These are phyloP conservation scores for Phaethornis superciliosus DNA, from an alignment of 2,113 vertebrate genomes.

Conservation along the genomic window DNA sequence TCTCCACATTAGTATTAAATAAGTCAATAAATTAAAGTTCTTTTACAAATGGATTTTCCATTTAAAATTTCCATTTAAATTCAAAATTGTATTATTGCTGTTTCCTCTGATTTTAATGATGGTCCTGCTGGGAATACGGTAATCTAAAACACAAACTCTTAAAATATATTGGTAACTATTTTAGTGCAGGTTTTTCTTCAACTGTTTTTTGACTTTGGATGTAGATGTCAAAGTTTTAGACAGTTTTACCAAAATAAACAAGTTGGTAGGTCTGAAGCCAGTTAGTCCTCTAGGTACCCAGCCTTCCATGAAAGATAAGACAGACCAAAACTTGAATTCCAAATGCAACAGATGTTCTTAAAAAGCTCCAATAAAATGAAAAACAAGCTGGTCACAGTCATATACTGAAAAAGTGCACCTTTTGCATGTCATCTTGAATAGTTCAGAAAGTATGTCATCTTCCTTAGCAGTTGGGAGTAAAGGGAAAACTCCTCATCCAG, in stretches of 20 bases:
- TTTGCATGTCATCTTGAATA: not conserved
- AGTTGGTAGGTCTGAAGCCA: not conserved
- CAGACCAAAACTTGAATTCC: not conserved
- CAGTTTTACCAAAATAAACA: not conserved
- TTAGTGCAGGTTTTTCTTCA: not conserved
- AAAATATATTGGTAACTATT: not conserved
- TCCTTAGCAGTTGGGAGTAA: not conserved
- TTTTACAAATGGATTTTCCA: not conserved
- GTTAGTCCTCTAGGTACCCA: not conserved
- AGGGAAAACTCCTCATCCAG: not conserved
- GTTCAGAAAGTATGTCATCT: not conserved
- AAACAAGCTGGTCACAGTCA: not conserved
- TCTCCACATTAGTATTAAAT: not conserved
- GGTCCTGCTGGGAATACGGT: not conserved
- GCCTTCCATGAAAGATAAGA: not conserved
- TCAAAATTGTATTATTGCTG: not conserved
- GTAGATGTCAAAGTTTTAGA: not conserved
- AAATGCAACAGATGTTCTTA: not conserved
- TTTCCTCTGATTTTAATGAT: not conserved
- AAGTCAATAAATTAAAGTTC: not conserved
- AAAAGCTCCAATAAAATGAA: not conserved
- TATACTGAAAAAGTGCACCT: not conserved
- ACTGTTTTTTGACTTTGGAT: not conserved
- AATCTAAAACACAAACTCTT: not conserved
- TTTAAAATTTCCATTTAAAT: constrained; percentile 1